These are phyloP conservation scores for Synergus gifuensis DNA, from an alignment of 2,888 invertebrate genomes.

Conservation along the genomic window DNA sequence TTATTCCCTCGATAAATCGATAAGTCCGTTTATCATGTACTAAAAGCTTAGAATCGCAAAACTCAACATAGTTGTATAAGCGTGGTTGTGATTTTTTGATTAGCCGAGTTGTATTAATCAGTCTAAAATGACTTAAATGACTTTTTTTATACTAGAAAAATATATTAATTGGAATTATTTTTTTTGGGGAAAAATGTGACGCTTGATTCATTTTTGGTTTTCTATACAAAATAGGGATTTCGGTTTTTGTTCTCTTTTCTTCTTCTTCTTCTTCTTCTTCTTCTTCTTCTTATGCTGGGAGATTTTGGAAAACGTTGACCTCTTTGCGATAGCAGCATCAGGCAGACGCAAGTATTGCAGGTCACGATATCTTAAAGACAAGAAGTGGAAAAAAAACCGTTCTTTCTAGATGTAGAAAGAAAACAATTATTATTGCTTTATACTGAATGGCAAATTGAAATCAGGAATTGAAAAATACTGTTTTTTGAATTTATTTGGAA, in stretches of 20 bases:
- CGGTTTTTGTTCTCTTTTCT: background rate
- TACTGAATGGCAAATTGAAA: too few relatives aligned
- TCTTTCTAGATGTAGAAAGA: background rate
- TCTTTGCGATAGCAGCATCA: background rate
- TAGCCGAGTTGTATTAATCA: background rate
- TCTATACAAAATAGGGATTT: background rate
- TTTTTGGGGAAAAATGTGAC: too few relatives aligned
- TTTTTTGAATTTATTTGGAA: background rate
- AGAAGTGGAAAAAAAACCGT: background rate
- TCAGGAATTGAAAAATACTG: background rate
- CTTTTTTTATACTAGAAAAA: too few relatives aligned
- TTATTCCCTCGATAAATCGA: conserved; percentile 52
- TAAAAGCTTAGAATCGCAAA: conserved; percentile 39
- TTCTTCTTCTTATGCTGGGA: background rate
- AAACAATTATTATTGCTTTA: background rate
- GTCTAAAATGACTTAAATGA: too few relatives aligned
- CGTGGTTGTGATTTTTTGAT: background rate
- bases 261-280: background rate
- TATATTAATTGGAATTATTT: too few relatives aligned
- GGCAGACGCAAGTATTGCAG: background rate
- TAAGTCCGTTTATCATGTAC: conserved; percentile 50
- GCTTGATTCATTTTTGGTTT: too few relatives aligned
- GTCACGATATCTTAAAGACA: background rate
- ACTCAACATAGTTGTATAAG: conserved; percentile 19
- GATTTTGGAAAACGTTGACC: background rate